Percentiles rank a stretch among this genome's conserved stretches.
Conservation (phyloP, 2,113 vertebrate species). For the Coregonus clupeaformis region DNA sequence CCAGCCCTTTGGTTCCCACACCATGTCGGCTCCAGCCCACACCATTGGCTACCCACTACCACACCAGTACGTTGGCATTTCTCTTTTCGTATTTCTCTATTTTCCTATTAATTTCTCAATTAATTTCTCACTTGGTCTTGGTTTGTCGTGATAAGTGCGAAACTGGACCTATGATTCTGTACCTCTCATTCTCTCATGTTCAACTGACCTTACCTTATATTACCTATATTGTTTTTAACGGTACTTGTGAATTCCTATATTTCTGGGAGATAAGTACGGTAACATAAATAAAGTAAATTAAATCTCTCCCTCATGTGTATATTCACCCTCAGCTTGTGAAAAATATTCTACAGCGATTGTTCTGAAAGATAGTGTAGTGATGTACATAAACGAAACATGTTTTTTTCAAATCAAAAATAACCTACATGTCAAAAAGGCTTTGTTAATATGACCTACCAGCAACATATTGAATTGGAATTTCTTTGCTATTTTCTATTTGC, state of each 20-base stretch:
- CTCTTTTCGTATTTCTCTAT: constrained; percentile 46
- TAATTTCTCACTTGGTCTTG: not conserved
- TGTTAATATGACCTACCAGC: not conserved
- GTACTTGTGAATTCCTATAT: not conserved
- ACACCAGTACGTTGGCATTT: constrained; percentile 66
- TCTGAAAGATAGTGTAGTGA: not conserved
- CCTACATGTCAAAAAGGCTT: not conserved
- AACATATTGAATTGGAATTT: not conserved
- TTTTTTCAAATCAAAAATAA: not conserved
- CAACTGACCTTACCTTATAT: not conserved
- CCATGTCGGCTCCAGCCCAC: constrained; percentile 17
- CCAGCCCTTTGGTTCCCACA: constrained; percentile 42
- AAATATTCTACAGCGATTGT: not conserved
- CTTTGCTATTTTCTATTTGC: no score
- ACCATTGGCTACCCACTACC: constrained; percentile 37
- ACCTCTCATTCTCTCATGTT: not conserved
- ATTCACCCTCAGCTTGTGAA: not conserved
- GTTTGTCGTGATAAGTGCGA: constrained; percentile 10
- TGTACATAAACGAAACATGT: not conserved
- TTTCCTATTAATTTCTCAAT: constrained; percentile 4
- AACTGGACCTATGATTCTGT: not conserved
- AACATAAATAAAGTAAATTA: not conserved
- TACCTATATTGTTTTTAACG: constrained; percentile 5
- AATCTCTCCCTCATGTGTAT: not conserved
- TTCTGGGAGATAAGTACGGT: not conserved